Evolutionary conservation across 2,888 invertebrate species (phyloP).

Genomic region (Phania funesta): DNA sequence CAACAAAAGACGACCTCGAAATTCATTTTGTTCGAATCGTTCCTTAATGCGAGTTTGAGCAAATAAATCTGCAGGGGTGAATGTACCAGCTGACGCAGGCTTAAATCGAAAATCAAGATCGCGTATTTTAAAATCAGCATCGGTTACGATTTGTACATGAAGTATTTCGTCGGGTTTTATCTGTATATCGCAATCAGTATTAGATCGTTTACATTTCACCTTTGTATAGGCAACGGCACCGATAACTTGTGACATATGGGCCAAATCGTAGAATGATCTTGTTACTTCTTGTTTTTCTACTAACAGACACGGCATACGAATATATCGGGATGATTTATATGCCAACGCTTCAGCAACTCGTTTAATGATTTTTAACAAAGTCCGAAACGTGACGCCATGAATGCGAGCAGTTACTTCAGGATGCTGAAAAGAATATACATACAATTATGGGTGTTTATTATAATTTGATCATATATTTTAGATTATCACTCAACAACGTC

Average conservation of each 20-base stretch:
- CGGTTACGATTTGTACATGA: constrained; percentile 74
- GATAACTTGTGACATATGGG: constrained; percentile 76
- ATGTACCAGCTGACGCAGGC: constrained; percentile 47
- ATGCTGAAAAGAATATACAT: constrained; percentile 69
- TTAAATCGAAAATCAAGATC: constrained; percentile 72
- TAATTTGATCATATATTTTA: too few relatives aligned
- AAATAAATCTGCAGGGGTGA: constrained; percentile 70
- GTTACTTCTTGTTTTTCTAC: constrained; percentile 75
- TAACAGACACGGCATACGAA: constrained; percentile 76
- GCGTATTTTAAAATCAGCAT: constrained; percentile 74
- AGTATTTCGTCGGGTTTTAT: constrained; percentile 53
- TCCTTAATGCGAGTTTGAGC: constrained; percentile 73
- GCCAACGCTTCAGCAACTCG: constrained; percentile 74
- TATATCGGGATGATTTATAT: constrained; percentile 75
- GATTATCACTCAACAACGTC: too few relatives aligned
- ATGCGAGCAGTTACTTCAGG: constrained; percentile 72
- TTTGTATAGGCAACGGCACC: constrained; percentile 72
- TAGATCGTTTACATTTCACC: constrained; percentile 68
- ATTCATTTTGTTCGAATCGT: constrained; percentile 76
- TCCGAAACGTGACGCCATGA: constrained; percentile 72
- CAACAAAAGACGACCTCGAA: constrained; percentile 75
- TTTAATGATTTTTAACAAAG: constrained; percentile 74
- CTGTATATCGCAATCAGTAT: not conserved
- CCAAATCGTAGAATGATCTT: constrained; percentile 73
- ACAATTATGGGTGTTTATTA: too few relatives aligned